Percentiles rank a stretch among this genome's conserved stretches.
These are phyloP conservation scores for Takifugu flavidus DNA, from an alignment of 2,113 vertebrate genomes.

Conservation along the genomic window DNA sequence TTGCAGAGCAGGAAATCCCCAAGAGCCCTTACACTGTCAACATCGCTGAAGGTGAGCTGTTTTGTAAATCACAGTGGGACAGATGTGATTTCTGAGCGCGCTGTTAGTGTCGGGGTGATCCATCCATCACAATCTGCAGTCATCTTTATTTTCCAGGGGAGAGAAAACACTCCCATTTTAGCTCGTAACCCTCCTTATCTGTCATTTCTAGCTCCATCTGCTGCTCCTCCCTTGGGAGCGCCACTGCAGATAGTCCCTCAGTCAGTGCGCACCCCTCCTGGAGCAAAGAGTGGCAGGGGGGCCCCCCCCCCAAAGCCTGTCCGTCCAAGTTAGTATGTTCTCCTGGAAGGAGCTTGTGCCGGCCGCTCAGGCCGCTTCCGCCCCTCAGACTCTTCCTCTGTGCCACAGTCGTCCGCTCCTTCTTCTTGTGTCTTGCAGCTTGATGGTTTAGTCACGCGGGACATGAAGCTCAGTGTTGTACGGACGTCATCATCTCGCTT, in stretches of 20 bases:
- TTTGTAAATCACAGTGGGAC: constrained; percentile 42
- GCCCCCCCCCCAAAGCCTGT: constrained; percentile 70
- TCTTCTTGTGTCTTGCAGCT: constrained; percentile 38
- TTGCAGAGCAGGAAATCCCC: constrained; percentile 85
- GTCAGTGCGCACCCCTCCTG: constrained; percentile 70
- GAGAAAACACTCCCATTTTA: constrained; percentile 9
- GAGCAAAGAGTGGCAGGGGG: constrained; percentile 71
- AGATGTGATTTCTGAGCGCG: constrained; percentile 49
- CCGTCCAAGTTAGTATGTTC: constrained; percentile 75
- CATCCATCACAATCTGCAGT: constrained; percentile 48
- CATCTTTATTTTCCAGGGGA: constrained; percentile 37
- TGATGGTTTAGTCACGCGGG: constrained; percentile 28
- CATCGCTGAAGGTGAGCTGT: constrained; percentile 85
- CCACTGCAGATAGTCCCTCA: constrained; percentile 72
- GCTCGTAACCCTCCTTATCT: constrained; percentile 61
- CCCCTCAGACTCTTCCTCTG: constrained; percentile 35
- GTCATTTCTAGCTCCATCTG: constrained; percentile 70
- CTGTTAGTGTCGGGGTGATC: constrained; percentile 30
- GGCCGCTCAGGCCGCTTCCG: constrained; percentile 35
- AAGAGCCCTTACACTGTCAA: constrained; percentile 90
- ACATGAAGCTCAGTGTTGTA: constrained; percentile 27
- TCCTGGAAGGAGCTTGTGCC: constrained; percentile 55
- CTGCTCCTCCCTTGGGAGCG: constrained; percentile 55
- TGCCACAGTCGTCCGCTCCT: constrained; percentile 42
- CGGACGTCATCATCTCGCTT: constrained; percentile 11